Conservation (phyloP, 2,888 invertebrate genomes). For the Calliphora vomitoria region DNA sequence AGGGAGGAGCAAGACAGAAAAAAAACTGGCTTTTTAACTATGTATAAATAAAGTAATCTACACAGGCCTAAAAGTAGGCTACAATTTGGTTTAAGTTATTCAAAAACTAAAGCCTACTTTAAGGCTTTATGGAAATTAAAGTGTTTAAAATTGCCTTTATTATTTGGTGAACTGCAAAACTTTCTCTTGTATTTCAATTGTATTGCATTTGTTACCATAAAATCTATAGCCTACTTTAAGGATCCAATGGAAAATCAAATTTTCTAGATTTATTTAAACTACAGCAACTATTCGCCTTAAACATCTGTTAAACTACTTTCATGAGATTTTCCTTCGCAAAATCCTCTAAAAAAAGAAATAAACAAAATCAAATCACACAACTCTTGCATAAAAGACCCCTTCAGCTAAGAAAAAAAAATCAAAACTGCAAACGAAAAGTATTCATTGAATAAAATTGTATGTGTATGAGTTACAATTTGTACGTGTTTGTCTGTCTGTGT, state of each 20-base stretch:
- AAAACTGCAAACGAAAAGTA: constrained; percentile 1
- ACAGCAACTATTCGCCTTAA: not conserved
- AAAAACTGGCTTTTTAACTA: not conserved
- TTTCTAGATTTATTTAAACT: not conserved
- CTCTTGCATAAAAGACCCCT: constrained; percentile 2
- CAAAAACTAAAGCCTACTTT: too few relatives aligned
- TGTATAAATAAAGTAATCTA: not conserved
- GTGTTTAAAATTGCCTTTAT: too few relatives aligned
- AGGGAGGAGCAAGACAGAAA: not conserved
- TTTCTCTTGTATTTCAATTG: too few relatives aligned
- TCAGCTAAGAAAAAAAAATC: not conserved
- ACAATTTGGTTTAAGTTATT: not conserved
- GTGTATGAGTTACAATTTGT: not conserved
- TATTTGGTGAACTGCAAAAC: too few relatives aligned
- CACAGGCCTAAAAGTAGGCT: not conserved
- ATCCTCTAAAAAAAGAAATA: not conserved
- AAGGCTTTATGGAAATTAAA: too few relatives aligned
- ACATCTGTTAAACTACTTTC: constrained; percentile 20
- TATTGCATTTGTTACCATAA: not conserved
- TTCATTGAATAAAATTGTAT: constrained; percentile 22
- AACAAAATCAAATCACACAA: not conserved
- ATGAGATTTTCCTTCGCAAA: not conserved
- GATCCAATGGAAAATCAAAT: not conserved
- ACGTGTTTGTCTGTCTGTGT: not conserved
- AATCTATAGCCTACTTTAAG: not conserved